Evolutionary conservation across 2,797 vertebrate genomes (phyloP).

Genomic region (Streptopelia turtur): DNA sequence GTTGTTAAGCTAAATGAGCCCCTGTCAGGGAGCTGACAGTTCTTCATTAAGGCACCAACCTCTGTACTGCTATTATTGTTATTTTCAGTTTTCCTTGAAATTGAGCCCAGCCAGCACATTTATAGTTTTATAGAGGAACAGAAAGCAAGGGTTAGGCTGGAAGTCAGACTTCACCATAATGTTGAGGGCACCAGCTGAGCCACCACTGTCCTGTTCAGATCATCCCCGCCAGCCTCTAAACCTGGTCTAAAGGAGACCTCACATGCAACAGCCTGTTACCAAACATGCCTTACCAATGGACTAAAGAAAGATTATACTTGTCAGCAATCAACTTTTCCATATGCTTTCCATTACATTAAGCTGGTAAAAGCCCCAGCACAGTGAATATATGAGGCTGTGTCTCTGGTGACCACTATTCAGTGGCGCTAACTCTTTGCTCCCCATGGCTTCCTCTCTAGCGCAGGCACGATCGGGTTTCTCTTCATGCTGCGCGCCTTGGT

Average conservation of each 20-base stretch:
- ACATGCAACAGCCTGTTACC: accelerated
- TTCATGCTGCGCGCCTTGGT: constrained; percentile 91
- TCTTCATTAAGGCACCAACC: background rate
- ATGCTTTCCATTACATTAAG: background rate
- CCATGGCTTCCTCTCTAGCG: constrained; percentile 61
- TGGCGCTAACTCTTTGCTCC: background rate
- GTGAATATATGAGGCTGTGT: background rate
- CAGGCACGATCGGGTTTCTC: constrained; percentile 86
- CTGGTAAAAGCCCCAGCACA: background rate
- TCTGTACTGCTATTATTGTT: background rate
- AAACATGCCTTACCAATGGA: background rate
- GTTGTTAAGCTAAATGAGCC: background rate
- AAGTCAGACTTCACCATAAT: background rate
- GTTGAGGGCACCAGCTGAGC: background rate
- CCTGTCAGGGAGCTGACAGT: background rate
- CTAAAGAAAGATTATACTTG: background rate
- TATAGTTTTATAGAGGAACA: background rate
- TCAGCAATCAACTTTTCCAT: background rate
- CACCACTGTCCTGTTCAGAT: accelerated
- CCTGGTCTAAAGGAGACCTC: background rate
- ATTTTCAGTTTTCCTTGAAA: background rate
- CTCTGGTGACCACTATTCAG: background rate
- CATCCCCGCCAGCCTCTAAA: background rate
- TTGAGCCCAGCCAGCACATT: background rate
- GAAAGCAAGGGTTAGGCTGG: background rate